Evolutionary conservation across 2,797 vertebrate genomes (phyloP).

Genomic region (Coreius guichenoti): DNA sequence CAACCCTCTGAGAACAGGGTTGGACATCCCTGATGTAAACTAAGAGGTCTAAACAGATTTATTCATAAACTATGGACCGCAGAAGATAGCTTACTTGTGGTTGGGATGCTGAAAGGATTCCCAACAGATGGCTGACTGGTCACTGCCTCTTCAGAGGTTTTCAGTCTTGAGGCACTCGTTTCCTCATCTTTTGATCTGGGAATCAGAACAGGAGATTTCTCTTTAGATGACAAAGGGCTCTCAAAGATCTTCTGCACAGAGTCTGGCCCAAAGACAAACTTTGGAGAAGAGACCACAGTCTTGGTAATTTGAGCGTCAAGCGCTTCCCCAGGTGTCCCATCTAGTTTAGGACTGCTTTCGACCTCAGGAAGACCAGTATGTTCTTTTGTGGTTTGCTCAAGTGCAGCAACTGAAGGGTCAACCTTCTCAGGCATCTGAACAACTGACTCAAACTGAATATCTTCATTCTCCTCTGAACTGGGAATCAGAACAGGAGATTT

Average conservation of each 20-base stretch:
- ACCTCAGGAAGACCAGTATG: slow-evolving; percentile 77
- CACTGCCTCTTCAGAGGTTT: slow-evolving; percentile 68
- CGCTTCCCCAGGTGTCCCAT: slow-evolving; percentile 61
- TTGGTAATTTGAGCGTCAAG: slow-evolving; percentile 78
- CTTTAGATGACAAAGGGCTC: slow-evolving; percentile 71
- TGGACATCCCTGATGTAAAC: not conserved
- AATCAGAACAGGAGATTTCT: slow-evolving; percentile 75
- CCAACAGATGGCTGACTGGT: slow-evolving; percentile 44
- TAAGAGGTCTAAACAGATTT: not conserved
- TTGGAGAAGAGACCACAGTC: slow-evolving; percentile 91
- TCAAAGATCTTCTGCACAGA: slow-evolving; percentile 93
- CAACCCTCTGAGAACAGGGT: not conserved
- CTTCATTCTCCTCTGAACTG: slow-evolving; percentile 67
- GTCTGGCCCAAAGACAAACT: slow-evolving; percentile 95
- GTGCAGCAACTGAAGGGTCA: slow-evolving; percentile 83
- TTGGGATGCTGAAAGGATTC: slow-evolving; percentile 83
- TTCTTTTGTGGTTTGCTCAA: slow-evolving; percentile 93
- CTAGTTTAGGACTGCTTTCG: slow-evolving; percentile 63
- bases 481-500: slow-evolving; percentile 75
- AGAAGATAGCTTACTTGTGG: slow-evolving; percentile 81
- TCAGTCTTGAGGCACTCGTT: slow-evolving; percentile 53
- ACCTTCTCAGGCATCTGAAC: too few relatives aligned
- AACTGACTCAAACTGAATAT: too few relatives aligned
- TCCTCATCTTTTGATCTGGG: slow-evolving; percentile 57
- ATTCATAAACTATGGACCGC: not conserved